Conservation (phyloP, 2,797 vertebrate species). For the Lepidocolaptes lacrymiger region DNA sequence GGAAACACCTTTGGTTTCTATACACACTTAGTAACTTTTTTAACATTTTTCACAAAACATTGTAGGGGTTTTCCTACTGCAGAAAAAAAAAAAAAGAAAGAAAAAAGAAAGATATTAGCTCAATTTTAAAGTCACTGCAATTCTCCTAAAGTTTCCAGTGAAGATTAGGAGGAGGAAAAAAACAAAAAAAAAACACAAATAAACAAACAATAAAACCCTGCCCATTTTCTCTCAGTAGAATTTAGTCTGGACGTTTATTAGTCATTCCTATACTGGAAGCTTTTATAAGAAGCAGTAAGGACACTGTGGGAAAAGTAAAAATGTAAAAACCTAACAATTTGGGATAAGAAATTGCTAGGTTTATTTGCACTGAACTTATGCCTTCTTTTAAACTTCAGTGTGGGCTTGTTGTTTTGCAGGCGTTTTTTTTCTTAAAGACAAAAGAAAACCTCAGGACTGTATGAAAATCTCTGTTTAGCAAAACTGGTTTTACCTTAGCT, state of each 20-base stretch:
- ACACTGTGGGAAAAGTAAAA: background rate
- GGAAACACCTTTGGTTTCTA: background rate
- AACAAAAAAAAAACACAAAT: too few species aligned
- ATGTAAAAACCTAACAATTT: background rate
- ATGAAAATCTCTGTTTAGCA: background rate
- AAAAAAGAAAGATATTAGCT: background rate
- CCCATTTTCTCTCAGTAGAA: background rate
- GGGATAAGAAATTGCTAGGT: background rate
- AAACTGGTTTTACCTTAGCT: background rate
- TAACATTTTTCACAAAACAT: background rate
- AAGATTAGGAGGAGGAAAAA: background rate
- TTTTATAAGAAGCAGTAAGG: background rate
- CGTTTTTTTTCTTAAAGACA: background rate
- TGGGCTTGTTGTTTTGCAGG: fast-evolving
- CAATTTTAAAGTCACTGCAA: background rate
- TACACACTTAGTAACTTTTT: background rate
- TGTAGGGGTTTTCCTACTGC: background rate
- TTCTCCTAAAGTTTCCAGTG: background rate
- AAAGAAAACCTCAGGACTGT: background rate
- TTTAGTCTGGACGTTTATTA: background rate
- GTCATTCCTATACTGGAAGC: background rate
- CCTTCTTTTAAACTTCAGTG: background rate
- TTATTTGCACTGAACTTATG: background rate
- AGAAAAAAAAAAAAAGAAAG: background rate
- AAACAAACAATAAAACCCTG: too few species aligned